Evolutionary conservation across 2,888 invertebrate species (phyloP).

Genomic region (Chaitophorus viminalis): DNA sequence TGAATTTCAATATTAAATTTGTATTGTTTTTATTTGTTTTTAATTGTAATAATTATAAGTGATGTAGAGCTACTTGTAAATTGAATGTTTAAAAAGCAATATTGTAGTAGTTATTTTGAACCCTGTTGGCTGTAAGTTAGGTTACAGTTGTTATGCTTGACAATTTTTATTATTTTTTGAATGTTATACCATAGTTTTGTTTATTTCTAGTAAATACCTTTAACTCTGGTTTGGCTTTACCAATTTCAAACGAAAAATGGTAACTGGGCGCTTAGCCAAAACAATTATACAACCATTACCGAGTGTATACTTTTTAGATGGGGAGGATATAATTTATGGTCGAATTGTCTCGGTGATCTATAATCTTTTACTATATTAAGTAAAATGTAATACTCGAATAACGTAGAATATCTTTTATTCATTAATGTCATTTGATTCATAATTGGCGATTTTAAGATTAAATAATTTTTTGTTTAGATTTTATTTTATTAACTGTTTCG

Average conservation of each 20-base stretch:
- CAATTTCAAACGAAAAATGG: background rate
- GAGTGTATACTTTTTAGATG: background rate
- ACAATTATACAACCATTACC: background rate
- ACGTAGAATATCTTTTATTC: too few species aligned
- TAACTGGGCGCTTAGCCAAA: background rate
- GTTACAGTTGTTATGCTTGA: too few species aligned
- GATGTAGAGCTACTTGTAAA: background rate
- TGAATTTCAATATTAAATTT: background rate
- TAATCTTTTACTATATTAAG: too few species aligned
- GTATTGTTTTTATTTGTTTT: background rate
- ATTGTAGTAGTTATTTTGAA: background rate
- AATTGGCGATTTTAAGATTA: too few species aligned
- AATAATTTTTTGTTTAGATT: too few species aligned
- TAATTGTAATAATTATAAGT: background rate
- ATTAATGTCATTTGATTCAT: too few species aligned
- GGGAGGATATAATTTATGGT: background rate
- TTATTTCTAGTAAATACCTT: too few species aligned
- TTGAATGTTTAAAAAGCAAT: background rate
- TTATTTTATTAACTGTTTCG: too few species aligned
- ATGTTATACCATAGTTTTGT: too few species aligned
- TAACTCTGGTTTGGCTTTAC: background rate
- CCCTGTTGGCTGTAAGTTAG: too few species aligned
- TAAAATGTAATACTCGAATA: too few species aligned
- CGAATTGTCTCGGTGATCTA: background rate
- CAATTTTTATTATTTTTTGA: too few species aligned